A percentile compares a stretch with the other conserved stretches of the same genome.
phyloP scores from a whole-genome alignment of 2,113 vertebrate genomes.

The Sorex araneus region DNA sequence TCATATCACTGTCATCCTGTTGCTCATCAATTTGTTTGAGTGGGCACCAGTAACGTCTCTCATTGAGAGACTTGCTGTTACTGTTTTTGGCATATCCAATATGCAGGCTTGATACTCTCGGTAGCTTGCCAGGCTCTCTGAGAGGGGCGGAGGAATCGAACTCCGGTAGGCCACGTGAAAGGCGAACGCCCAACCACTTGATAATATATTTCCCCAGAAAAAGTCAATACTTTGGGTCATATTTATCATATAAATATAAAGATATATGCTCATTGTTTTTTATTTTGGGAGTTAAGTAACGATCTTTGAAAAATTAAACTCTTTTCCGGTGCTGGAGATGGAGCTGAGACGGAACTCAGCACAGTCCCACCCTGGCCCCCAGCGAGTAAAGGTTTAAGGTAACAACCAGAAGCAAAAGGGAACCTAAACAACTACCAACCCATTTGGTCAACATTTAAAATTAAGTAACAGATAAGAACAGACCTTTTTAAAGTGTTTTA shows the following conservation, averaged over 20 bases:
- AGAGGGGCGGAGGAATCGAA: too few species aligned
- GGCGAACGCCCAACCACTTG: too few species aligned
- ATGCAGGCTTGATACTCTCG: too few species aligned
- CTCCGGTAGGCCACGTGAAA: too few species aligned
- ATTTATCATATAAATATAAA: constrained; percentile 52
- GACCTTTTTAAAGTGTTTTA: not conserved
- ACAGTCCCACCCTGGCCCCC: too few species aligned
- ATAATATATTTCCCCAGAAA: not conserved
- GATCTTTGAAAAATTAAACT: constrained; percentile 55
- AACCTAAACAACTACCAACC: constrained; percentile 4
- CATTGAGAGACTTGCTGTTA: too few species aligned
- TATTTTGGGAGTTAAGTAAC: constrained; percentile 52
- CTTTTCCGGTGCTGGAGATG: not conserved
- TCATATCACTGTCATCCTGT: too few species aligned
- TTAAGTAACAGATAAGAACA: constrained; percentile 35
- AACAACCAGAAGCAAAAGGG: constrained; percentile 28
- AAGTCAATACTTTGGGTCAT: not conserved
- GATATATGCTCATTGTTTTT: not conserved
- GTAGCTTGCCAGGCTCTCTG: too few species aligned
- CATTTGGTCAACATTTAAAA: constrained; percentile 70
- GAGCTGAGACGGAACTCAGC: constrained; percentile 1
- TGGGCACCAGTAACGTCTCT: too few species aligned
- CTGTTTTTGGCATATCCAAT: too few species aligned
- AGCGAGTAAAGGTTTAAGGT: constrained; percentile 27
- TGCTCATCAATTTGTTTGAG: too few species aligned